Base-by-base conservation (phyloP, 2,888 invertebrate species). In the Melieria picta region DNA sequence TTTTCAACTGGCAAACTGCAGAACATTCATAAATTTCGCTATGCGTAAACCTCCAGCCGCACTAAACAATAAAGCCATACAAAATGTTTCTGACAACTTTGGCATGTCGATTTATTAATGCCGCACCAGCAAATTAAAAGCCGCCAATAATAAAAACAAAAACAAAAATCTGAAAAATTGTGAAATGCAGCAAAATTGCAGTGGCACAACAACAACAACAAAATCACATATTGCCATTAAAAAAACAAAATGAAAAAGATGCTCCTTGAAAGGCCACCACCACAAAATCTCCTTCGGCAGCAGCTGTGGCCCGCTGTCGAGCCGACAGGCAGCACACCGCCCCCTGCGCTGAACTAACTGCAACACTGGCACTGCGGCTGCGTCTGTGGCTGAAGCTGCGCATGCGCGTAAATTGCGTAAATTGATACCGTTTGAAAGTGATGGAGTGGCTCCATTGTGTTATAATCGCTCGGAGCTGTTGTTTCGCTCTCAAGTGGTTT, bases 371-470 rank as follows among this genome's bases (percentile, higher is more conserved):
- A 52, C 52, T 52, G n/a, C 52, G 16, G 16, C 13, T 52, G 52
- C 52, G 11, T 52, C 13, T 11, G n/a, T n/a, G 11, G 11, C n/a
- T 52, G 52, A 52, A 7, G 52, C 4, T 52, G 52, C 52, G 52
- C 52, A 13, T 52, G 52, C 52, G 52, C 52, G 30, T 30, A 30
- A 52, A 52, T 52, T 52, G 52, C 52, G 52, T 52, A 52, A 52
- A 52, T 52, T 52, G 52, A 52, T 52, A 52, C 52, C 52, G 52
- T 52, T 52, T 52, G 52, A 52, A 52, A 52, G 11, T 52, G 52
- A 52, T 52, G n/a, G 52, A 52, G 52, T 30, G 30, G 30, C 30
- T 30, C 30, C 30, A 30, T 30, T 30, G 30, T 30, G 30, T 30
- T 30, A 30, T 30, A 30, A 30, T 30, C 30, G 30, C 30, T 30